A percentile compares a stretch with the other conserved stretches of the same genome.
Conservation (phyloP, 1,140 invertebrate species). For the Calliphora vicina region DNA sequence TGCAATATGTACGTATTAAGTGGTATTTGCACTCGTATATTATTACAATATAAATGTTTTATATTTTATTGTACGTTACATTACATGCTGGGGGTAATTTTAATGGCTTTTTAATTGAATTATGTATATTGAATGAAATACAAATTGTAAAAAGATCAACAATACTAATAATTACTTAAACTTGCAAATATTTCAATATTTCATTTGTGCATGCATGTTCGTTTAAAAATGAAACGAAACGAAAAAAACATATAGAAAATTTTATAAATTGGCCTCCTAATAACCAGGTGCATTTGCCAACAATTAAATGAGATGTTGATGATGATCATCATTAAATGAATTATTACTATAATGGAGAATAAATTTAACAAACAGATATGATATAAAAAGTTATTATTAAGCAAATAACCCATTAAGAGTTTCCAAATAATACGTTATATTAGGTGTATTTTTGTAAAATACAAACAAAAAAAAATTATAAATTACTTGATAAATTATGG, state of each 20-base stretch:
- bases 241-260: not conserved
- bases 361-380: not conserved
- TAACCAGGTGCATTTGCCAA: not conserved
- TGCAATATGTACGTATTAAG: too few relatives aligned
- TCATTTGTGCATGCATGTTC: not conserved
- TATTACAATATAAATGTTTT: not conserved
- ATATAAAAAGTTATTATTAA: not conserved
- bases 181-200: not conserved
- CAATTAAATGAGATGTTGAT: not conserved
- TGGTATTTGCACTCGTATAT: not conserved
- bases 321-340: conserved; percentile 2
- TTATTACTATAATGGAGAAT: not conserved
- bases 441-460: not conserved
- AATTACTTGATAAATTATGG: not conserved
- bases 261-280: not conserved
- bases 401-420: not conserved
- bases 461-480: not conserved
- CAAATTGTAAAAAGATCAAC: not conserved
- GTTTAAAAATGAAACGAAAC: not conserved
- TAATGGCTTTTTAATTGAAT: conserved; percentile 17
- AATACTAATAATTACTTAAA: not conserved
- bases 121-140: not conserved
- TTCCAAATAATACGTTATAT: too few relatives aligned
- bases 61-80: not conserved
- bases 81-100: not conserved